Evolutionary conservation across 2,797 vertebrate species (phyloP), one percentile per base, ranked within the genome.

Genomic region (Sebastes oblongus): DNA sequence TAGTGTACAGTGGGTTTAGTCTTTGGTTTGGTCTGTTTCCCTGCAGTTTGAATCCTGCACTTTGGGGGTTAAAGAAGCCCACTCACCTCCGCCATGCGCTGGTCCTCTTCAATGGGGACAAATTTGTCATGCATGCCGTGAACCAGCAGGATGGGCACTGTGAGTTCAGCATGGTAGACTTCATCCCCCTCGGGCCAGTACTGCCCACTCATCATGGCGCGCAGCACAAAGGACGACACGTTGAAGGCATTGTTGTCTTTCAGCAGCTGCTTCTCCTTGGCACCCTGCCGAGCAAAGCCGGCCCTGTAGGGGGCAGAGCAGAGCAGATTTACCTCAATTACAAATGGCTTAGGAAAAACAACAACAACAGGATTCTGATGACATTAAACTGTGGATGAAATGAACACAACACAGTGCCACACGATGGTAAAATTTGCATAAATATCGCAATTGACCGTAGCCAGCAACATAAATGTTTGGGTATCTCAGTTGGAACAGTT

Each of bases 101-200:
- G 98, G 86, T 99, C 98, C 54, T 99, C 98, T 60, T 99, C 98
- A 8, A 99, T 89, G 0, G 97, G 97, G 58, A 99, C 98, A 18
- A 99, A 98, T 89, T 96, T 98, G 94, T 99, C 98, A 0, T 98
- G 97, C 97, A 99, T 98, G 75, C 98, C 98, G 0, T 99, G 98
- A 4, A 99, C 97, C 12, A 99, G 95, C 84, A 99, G 95, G 58
- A 96, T 95, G 0, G 98, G 98, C 81, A 98, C 97, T 0, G 97
- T 97, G 82, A 99, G 94, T 90, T 99, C 98, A 0, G 98, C 98
- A 0, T 99, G 98, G 92, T 99, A 99, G 61, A 98, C 96, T 90
- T 99, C 98, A 0, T 99, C 98, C 0, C 98, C 98, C 90, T 99
- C 98, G 0, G 98, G 98, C 98, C 98, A 99, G 95, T 99, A 99